Evolutionary conservation across 2,797 vertebrate genomes (phyloP).

Genomic region (Phoxinus dragarum): DNA sequence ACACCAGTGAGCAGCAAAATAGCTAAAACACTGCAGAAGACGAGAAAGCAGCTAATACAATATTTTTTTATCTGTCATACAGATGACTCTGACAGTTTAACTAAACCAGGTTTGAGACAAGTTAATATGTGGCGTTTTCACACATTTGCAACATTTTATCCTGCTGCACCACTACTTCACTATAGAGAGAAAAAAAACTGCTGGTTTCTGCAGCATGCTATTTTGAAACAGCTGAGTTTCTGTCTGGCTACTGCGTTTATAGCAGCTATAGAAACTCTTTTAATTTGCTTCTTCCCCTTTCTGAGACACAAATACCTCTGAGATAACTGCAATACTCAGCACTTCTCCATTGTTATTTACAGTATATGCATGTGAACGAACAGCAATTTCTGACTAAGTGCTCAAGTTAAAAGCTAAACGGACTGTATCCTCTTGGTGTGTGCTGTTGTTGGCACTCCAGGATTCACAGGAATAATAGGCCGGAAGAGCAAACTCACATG

Average conservation of each 20-base stretch:
- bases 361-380: not conserved
- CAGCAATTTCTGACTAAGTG: not conserved
- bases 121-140: too few species aligned
- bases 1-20: too few species aligned
- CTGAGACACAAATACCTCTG: not conserved
- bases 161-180: too few species aligned
- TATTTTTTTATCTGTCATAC: too few species aligned
- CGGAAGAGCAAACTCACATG: conserved; percentile 5
- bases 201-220: too few species aligned
- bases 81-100: too few species aligned
- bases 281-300: conserved; percentile 21
- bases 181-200: too few species aligned
- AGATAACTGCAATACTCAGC: not conserved
- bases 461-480: not conserved
- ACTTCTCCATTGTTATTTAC: conserved; percentile 21
- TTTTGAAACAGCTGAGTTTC: too few species aligned
- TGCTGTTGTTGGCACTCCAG: not conserved
- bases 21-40: too few species aligned
- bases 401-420: not conserved
- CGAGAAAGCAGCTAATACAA: too few species aligned
- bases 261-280: not conserved
- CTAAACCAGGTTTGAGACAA: too few species aligned
- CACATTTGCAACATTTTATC: too few species aligned
- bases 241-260: not conserved
- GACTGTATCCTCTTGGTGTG: not conserved